Conservation (phyloP, 2,113 vertebrate species). For the Tyrannus savana region DNA sequence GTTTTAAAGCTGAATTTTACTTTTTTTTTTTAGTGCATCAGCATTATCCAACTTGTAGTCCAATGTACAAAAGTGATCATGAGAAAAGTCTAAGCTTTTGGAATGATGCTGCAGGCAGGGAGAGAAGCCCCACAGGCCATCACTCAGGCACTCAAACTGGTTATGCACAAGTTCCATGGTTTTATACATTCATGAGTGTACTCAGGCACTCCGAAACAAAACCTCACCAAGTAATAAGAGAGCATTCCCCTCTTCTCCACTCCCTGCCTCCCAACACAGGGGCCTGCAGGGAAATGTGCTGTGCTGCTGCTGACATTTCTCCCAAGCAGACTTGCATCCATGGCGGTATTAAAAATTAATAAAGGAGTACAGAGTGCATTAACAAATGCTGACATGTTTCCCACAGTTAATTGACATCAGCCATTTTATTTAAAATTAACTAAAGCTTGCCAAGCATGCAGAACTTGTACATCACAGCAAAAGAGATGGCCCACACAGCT, state of each 20-base stretch:
- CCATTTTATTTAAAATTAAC: background rate
- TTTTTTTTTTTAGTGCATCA: background rate
- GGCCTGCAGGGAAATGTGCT: background rate
- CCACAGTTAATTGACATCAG: constrained; percentile 1
- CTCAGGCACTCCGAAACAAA: background rate
- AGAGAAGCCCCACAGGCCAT: background rate
- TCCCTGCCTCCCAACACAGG: background rate
- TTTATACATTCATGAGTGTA: background rate
- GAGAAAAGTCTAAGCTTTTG: background rate
- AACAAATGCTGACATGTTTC: background rate
- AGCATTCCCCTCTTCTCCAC: background rate
- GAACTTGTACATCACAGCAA: background rate
- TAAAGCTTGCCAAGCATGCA: background rate
- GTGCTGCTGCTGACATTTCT: background rate
- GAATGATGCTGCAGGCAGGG: background rate
- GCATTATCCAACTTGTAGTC: background rate
- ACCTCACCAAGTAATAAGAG: background rate
- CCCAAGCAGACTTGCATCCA: background rate
- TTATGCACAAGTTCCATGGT: background rate
- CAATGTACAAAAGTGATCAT: background rate
- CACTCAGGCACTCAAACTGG: background rate
- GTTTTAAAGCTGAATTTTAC: background rate
- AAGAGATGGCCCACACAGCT: background rate
- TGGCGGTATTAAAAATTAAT: background rate
- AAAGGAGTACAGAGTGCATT: background rate